phyloP scores from a whole-genome alignment of 1,140 invertebrate species.

The Piezodorus guildinii region DNA sequence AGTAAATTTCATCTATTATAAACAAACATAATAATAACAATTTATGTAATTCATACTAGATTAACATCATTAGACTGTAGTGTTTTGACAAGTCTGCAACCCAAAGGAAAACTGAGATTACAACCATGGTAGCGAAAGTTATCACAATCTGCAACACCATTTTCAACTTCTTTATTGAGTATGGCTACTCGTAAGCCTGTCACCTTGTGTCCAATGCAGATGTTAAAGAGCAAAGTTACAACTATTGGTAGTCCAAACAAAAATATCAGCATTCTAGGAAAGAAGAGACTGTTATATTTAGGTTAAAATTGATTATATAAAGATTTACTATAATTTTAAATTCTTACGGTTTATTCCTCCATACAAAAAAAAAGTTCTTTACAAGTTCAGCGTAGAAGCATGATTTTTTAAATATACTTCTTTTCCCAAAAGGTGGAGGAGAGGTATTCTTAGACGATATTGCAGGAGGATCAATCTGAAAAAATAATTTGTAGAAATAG shows the following conservation, averaged over 20 bases:
- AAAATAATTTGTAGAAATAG: not conserved
- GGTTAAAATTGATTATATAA: too few relatives aligned
- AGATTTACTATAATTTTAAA: not conserved
- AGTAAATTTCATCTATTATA: not conserved
- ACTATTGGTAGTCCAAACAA: conserved; percentile 24
- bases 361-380: conserved; percentile 33
- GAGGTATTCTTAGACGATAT: not conserved
- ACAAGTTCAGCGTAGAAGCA: conserved; percentile 29
- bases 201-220: conserved; percentile 24
- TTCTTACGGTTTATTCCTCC: conserved; percentile 44
- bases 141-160: conserved; percentile 14
- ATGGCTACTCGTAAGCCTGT: conserved; percentile 23
- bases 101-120: conserved; percentile 21
- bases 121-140: not conserved
- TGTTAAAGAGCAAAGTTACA: conserved; percentile 25
- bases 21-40: not conserved
- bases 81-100: conserved; percentile 25
- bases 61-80: conserved; percentile 18
- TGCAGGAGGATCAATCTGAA: not conserved
- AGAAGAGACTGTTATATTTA: not conserved
- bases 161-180: conserved; percentile 20
- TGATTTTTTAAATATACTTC: conserved; percentile 17
- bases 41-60: conserved; percentile 16
- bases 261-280: conserved; percentile 25
- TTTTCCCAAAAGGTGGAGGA: not conserved